Percentiles rank a stretch among this genome's conserved stretches.
Conservation (phyloP, 1,140 invertebrate species). For the Limonius californicus region DNA sequence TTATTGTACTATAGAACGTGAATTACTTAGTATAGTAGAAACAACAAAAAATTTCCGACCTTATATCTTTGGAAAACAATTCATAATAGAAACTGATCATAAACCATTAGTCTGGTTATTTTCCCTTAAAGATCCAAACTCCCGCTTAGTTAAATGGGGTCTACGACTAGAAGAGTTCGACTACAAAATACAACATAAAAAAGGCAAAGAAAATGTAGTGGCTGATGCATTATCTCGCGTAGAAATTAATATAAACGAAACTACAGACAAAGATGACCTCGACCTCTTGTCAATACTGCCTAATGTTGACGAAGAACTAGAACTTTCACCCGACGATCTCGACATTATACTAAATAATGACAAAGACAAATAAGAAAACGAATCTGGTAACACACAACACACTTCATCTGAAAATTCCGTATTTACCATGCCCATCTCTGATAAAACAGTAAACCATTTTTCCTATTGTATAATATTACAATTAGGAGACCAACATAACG, state of each 20-base stretch:
- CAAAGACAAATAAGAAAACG: neutral
- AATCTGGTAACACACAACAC: neutral
- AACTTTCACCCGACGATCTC: neutral
- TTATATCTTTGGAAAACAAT: conserved; percentile 42
- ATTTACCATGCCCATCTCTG: neutral
- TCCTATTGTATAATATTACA: neutral
- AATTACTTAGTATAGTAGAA: conserved; percentile 43
- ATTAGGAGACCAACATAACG: conserved; percentile 4
- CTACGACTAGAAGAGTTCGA: conserved; percentile 42
- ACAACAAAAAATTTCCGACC: conserved; percentile 46
- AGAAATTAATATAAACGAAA: neutral
- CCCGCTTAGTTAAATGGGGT: conserved; percentile 36
- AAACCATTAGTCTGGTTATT: conserved; percentile 49
- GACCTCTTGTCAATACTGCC: neutral
- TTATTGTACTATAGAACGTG: conserved; percentile 42
- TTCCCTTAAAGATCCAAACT: conserved; percentile 45
- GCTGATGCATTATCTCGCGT: conserved; percentile 15
- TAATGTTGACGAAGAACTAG: neutral
- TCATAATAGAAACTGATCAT: conserved; percentile 46
- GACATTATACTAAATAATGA: neutral
- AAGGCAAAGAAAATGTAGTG: neutral
- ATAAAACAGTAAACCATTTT: neutral
- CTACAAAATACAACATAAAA: conserved; percentile 37
- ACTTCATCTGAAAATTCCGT: neutral
- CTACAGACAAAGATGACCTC: neutral